Evolutionary conservation across 2,888 invertebrate genomes (phyloP), one percentile per base, ranked within the genome.

Genomic region (Drosophila limbata): DNA sequence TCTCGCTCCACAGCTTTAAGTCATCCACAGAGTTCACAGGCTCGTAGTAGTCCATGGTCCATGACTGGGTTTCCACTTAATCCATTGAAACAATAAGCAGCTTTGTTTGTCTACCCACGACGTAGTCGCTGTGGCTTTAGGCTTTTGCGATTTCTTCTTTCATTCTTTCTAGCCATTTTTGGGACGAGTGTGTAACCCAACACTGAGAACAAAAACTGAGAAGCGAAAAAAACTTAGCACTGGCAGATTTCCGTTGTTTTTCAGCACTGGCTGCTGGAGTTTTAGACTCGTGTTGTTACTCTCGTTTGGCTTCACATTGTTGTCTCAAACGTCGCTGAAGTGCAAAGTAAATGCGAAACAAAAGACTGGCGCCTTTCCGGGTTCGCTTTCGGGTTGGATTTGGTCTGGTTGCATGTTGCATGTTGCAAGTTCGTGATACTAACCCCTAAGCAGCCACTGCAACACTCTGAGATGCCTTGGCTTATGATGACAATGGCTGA

Each of bases 51-150:
- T 53, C 33, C 35, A 39, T 63, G 51, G 56, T 60, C 59, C 61
- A 66, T 45, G 45, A 45, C 75, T 69, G 39, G 53, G 53, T 62
- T 69, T 69, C 86, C 55, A 67, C 75, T 88, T 81, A 88, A 89
- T 88, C 90, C 87, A 86, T 88, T 88, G 84, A 88, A 89, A 88
- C 87, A 89, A 89, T 89, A 86, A 86, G 87, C 79, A 72, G 84
- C 85, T 89, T 86, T 86, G 90, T 86, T 83, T 88, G 64, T 73
- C 77, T 69, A 72, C 70, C 68, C 69, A 70, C 66, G 70, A 76
- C 48, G 73, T 68, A 17, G 53, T 53, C 28, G 40, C 17, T 48
- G 39, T 63, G 56, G 69, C 76, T 62, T 59, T 55, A 28, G 61
- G 67, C 60, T 42, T 40, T 40, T 40, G 55, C 48, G 10, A 57